Percentiles rank a stretch among this genome's conserved stretches.
These are phyloP conservation scores for Pseudobourletiella spinata DNA, from an alignment of 1,140 invertebrate genomes.

Conservation along the genomic window DNA sequence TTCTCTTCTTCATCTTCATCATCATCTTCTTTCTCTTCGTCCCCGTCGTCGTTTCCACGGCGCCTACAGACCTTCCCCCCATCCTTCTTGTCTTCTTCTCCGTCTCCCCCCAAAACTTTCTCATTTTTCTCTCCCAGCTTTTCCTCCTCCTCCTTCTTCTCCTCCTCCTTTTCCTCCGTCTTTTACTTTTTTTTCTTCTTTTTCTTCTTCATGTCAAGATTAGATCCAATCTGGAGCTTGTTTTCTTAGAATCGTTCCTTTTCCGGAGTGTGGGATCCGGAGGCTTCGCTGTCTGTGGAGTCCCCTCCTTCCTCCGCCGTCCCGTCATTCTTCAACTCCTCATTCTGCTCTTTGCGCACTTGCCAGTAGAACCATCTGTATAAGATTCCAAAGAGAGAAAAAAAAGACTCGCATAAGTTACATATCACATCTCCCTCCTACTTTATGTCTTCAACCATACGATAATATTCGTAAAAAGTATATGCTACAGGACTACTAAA, in stretches of 20 bases:
- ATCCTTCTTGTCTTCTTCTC: background rate
- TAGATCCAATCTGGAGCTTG: too few relatives aligned
- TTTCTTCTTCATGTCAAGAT: too few relatives aligned
- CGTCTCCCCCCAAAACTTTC: background rate
- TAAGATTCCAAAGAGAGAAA: background rate
- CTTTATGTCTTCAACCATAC: too few relatives aligned
- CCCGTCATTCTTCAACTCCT: slow-evolving; percentile 18
- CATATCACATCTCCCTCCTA: too few relatives aligned
- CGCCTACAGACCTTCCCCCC: too few relatives aligned
- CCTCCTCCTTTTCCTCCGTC: background rate
- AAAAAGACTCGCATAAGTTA: too few relatives aligned
- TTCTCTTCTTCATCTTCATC: too few relatives aligned
- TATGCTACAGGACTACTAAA: too few relatives aligned
- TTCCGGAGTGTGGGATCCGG: slow-evolving; percentile 18
- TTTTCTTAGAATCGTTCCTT: slow-evolving; percentile 22
- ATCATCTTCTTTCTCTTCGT: too few relatives aligned
- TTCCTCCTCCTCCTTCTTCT: background rate
- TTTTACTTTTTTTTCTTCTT: background rate
- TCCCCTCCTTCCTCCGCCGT: slow-evolving; percentile 10
- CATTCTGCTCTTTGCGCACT: slow-evolving; percentile 33
- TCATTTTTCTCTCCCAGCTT: background rate
- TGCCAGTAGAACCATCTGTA: slow-evolving; percentile 35
- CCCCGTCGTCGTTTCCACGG: too few relatives aligned
- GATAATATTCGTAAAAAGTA: too few relatives aligned
- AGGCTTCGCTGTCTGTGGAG: slow-evolving; percentile 19